A percentile compares a stretch with the other conserved stretches of the same genome.
Conservation (phyloP, 1,140 invertebrate species). For the Sipha flava region DNA sequence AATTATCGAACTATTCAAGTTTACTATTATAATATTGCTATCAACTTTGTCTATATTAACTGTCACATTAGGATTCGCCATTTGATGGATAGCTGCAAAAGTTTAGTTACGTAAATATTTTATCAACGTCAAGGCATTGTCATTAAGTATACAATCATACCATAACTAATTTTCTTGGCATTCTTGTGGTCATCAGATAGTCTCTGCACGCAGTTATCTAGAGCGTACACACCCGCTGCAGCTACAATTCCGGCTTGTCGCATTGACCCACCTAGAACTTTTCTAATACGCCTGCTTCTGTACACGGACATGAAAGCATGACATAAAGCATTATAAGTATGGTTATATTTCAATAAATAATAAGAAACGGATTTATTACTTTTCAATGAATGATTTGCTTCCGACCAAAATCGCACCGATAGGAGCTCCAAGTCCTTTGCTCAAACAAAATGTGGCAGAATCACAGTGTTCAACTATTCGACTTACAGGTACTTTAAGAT, state of each 20-base stretch:
- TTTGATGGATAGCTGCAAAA: constrained; percentile 53
- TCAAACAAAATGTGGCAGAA: constrained; percentile 72
- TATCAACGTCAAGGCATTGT: no score
- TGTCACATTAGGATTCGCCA: constrained; percentile 44
- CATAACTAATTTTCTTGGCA: constrained; percentile 58
- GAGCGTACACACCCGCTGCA: constrained; percentile 71
- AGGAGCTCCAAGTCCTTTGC: constrained; percentile 82
- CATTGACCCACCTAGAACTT: constrained; percentile 87
- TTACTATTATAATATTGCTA: constrained; percentile 70
- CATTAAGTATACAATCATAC: constrained; percentile 43
- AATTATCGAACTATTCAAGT: constrained; percentile 48
- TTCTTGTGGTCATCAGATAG: constrained; percentile 66
- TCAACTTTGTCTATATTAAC: constrained; percentile 59
- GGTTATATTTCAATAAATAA: neutral
- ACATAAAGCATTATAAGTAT: neutral
- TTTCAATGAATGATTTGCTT: constrained; percentile 61
- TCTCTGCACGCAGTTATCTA: constrained; percentile 64
- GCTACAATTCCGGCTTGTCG: constrained; percentile 81
- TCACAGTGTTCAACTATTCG: constrained; percentile 63
- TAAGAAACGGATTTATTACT: constrained; percentile 48
- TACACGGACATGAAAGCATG: neutral
- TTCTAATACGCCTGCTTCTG: constrained; percentile 68
- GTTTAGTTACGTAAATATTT: neutral
- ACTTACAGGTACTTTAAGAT: constrained; percentile 52
- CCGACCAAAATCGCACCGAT: constrained; percentile 80